Percentiles rank a stretch among this genome's conserved stretches.
Evolutionary conservation across 2,797 vertebrate genomes (phyloP).

Genomic region (Rhinichthys osculus): DNA sequence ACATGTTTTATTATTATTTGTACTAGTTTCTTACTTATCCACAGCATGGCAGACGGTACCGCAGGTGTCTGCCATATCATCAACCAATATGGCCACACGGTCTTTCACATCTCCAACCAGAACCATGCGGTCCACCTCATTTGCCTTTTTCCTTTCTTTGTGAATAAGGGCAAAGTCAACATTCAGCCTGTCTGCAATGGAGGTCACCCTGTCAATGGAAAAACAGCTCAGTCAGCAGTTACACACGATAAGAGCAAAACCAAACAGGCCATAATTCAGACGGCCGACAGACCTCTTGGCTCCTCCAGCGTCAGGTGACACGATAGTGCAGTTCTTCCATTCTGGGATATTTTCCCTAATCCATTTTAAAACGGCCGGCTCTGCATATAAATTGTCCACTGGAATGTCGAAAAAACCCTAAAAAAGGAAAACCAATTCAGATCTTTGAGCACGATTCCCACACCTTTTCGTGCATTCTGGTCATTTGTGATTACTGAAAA

Average conservation of each 20-base stretch:
- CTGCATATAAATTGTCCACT: conserved; percentile 97
- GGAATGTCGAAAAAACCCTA: conserved; percentile 99
- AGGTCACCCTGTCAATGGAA: conserved; percentile 87
- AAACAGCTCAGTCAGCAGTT: conserved; percentile 37
- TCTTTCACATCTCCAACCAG: conserved; percentile 96
- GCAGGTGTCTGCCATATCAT: conserved; percentile 99
- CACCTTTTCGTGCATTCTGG: background rate
- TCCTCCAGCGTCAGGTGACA: conserved; percentile 97
- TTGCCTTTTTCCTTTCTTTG: conserved; percentile 98
- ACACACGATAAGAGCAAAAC: background rate
- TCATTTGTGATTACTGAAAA: background rate
- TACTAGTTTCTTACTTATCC: conserved; percentile 86
- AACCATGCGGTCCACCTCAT: conserved; percentile 98
- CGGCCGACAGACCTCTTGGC: conserved; percentile 88
- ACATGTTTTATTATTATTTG: too few species aligned
- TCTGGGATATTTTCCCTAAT: conserved; percentile 96
- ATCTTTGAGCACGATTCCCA: background rate
- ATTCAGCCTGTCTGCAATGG: conserved; percentile 96
- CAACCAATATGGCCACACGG: conserved; percentile 94
- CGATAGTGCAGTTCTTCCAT: conserved; percentile 96
- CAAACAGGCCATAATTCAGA: background rate
- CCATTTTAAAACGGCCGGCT: conserved; percentile 98
- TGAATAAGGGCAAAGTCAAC: conserved; percentile 99
- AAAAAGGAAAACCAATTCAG: background rate
- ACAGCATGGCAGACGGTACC: conserved; percentile 97